Conservation (phyloP, 2,888 invertebrate genomes). For the Perithous albicinctus region DNA sequence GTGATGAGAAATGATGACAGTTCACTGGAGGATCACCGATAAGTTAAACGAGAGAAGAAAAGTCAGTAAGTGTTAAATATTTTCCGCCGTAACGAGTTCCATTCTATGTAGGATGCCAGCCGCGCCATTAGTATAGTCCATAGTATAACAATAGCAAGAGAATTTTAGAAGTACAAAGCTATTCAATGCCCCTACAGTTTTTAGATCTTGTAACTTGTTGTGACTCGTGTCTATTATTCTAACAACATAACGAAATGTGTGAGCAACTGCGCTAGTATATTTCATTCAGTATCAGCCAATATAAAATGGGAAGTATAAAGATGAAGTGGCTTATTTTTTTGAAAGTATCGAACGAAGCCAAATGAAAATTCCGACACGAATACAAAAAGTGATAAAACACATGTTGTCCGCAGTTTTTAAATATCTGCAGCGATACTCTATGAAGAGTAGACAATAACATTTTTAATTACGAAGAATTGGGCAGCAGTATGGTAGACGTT, state of each 20-base stretch:
- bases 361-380: not conserved
- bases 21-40: not conserved
- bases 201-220: slow-evolving; percentile 23
- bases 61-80: slow-evolving; percentile 35
- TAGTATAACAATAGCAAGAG: slow-evolving; percentile 57
- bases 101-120: slow-evolving; percentile 12
- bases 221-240: not conserved
- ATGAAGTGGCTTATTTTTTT: too few species aligned
- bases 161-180: slow-evolving; percentile 59
- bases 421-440: slow-evolving; percentile 14
- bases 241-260: not conserved
- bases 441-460: slow-evolving; percentile 72
- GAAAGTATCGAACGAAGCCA: not conserved
- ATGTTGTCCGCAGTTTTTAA: not conserved
- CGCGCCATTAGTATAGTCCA: slow-evolving; percentile 57
- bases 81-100: slow-evolving; percentile 30
- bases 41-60: slow-evolving; percentile 33
- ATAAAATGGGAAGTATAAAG: too few species aligned
- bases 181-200: slow-evolving; percentile 7
- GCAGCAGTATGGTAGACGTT: slow-evolving; percentile 19
- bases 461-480: slow-evolving; percentile 68
- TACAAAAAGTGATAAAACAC: not conserved
- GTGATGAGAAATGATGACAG: slow-evolving; percentile 53
- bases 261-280: not conserved
- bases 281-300: too few species aligned